Evolutionary conservation across 1,140 invertebrate species (phyloP).

Genomic region (Medauroidea extradentata): DNA sequence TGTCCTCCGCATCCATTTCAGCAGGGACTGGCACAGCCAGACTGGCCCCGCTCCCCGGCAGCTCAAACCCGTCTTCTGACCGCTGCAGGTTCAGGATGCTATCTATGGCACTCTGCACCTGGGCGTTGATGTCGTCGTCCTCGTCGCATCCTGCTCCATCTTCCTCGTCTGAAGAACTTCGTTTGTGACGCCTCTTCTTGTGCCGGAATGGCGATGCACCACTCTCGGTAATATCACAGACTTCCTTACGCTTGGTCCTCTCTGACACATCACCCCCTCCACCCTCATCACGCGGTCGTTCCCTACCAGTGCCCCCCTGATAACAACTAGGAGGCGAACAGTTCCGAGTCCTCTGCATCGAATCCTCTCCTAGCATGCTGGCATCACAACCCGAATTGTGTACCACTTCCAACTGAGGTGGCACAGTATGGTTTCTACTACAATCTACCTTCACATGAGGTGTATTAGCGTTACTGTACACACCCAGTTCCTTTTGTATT

Average conservation of each 20-base stretch:
- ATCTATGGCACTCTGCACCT: constrained; percentile 73
- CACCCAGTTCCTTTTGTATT: constrained; percentile 61
- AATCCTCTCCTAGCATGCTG: too few relatives aligned
- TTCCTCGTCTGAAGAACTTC: neutral
- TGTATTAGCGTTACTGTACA: constrained; percentile 33
- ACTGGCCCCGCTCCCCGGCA: constrained; percentile 12
- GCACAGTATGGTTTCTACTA: neutral
- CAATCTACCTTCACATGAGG: neutral
- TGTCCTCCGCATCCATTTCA: constrained; percentile 28
- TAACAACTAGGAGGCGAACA: too few relatives aligned
- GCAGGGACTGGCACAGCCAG: constrained; percentile 12
- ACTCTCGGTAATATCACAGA: constrained; percentile 8
- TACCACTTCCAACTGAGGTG: neutral
- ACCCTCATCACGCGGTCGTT: constrained; percentile 3
- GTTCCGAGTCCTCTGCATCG: too few relatives aligned
- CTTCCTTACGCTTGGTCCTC: constrained; percentile 3
- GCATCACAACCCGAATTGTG: neutral
- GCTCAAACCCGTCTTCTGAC: constrained; percentile 34
- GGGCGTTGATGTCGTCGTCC: constrained; percentile 64
- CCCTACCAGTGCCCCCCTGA: too few relatives aligned
- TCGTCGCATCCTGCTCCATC: constrained; percentile 35
- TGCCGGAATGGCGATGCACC: neutral
- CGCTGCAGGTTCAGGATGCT: constrained; percentile 69
- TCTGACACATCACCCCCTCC: constrained; percentile 1
- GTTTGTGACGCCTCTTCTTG: constrained; percentile 10